These are phyloP conservation scores for Dorcus parallelipipedus DNA, from an alignment of 2,888 invertebrate species.

Conservation along the genomic window DNA sequence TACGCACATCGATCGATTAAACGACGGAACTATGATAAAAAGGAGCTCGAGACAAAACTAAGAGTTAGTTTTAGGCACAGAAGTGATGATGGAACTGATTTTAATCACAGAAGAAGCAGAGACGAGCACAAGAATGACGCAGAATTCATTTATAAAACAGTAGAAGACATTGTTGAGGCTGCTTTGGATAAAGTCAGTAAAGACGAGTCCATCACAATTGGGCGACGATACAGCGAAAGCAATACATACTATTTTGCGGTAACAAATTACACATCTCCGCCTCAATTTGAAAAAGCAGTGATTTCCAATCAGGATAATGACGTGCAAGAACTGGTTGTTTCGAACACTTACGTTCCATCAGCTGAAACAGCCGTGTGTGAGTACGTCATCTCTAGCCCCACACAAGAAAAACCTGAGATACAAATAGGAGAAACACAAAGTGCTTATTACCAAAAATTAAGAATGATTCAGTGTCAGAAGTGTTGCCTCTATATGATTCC, in stretches of 20 bases:
- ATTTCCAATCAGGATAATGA: too few relatives aligned
- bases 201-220: too few relatives aligned
- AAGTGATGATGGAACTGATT: conserved; percentile 10
- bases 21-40: conserved; percentile 6
- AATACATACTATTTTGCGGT: too few relatives aligned
- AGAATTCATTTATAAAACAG: conserved; percentile 9
- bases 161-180: conserved; percentile 10
- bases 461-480: conserved; percentile 11
- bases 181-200: neutral
- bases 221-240: too few relatives aligned
- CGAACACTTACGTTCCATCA: too few relatives aligned
- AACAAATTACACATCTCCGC: too few relatives aligned
- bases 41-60: conserved; percentile 6
- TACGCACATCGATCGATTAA: conserved; percentile 5
- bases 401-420: neutral
- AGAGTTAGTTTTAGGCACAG: conserved; percentile 10
- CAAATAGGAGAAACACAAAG: neutral
- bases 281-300: too few relatives aligned
- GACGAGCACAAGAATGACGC: conserved; percentile 4
- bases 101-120: neutral
- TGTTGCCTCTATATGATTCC: conserved; percentile 15
- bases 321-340: too few relatives aligned
- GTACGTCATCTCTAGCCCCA: neutral
- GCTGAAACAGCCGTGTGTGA: too few relatives aligned
- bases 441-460: conserved; percentile 8